Conservation (phyloP, 2,113 vertebrate genomes). For the Notechis scutatus region DNA sequence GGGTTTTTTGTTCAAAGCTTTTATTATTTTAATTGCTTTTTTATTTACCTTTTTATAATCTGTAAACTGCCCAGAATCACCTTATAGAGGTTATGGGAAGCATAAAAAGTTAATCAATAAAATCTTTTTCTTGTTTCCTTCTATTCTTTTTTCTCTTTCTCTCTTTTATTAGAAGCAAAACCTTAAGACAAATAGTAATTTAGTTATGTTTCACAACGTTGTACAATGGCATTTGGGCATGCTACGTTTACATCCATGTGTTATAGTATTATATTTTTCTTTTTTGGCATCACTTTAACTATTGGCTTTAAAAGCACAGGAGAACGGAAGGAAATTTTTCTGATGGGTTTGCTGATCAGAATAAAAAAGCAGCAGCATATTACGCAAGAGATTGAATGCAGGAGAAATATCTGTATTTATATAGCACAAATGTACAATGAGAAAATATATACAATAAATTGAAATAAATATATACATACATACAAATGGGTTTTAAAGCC, state of each 20-base stretch:
- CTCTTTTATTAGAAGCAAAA: neutral
- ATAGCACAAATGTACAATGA: neutral
- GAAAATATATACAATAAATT: neutral
- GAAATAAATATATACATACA: neutral
- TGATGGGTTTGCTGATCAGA: neutral
- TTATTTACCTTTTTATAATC: too few species aligned
- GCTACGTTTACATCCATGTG: neutral
- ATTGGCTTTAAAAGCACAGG: neutral
- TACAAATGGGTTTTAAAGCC: neutral
- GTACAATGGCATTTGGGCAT: neutral
- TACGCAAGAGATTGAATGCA: neutral
- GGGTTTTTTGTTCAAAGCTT: too few species aligned
- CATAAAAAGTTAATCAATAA: too few species aligned
- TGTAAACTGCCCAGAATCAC: too few species aligned
- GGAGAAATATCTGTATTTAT: neutral
- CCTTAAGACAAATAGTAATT: neutral
- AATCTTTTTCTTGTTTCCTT: neutral
- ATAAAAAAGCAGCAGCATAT: neutral
- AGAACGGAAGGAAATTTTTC: neutral
- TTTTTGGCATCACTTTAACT: neutral
- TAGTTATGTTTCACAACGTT: neutral
- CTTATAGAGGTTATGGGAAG: too few species aligned
- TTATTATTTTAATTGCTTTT: too few species aligned
- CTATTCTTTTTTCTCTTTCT: neutral
- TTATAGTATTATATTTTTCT: neutral